These are phyloP conservation scores for Ellobius talpinus DNA, from an alignment of 2,113 vertebrate genomes.

Conservation along the genomic window DNA sequence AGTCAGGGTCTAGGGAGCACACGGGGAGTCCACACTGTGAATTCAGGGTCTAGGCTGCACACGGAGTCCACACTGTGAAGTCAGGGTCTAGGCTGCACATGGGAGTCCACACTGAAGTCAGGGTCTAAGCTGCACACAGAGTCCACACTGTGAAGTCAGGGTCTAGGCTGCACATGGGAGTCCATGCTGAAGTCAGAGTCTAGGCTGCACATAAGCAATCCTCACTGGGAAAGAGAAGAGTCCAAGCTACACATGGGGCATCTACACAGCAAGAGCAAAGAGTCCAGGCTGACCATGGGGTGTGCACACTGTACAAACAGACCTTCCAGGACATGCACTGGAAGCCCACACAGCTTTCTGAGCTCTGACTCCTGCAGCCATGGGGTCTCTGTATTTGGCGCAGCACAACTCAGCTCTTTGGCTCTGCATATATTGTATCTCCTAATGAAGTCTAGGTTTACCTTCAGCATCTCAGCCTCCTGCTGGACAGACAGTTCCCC, in stretches of 20 bases:
- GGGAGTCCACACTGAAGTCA: not conserved
- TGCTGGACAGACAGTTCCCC: not conserved
- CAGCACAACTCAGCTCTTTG: fast-evolving
- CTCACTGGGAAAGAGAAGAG: not conserved
- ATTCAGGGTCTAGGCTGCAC: too few species aligned
- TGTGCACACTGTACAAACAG: not conserved
- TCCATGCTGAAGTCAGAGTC: too few species aligned
- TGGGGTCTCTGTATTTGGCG: fast-evolving
- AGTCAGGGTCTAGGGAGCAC: too few species aligned
- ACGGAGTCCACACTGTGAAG: not conserved
- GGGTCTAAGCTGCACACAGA: fast-evolving
- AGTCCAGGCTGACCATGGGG: too few species aligned
- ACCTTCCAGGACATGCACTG: not conserved
- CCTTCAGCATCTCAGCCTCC: too few species aligned
- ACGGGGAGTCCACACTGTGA: too few species aligned
- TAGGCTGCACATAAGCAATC: not conserved
- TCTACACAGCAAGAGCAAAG: fast-evolving
- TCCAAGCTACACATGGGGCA: fast-evolving
- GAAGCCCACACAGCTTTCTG: not conserved
- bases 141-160: too few species aligned
- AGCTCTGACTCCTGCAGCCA: not conserved
- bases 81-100: fast-evolving
- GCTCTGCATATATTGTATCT: fast-evolving
- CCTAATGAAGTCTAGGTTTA: fast-evolving
- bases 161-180: not conserved